phyloP scores from a whole-genome alignment of 2,888 invertebrate genomes.

The Noctua fimbriata region DNA sequence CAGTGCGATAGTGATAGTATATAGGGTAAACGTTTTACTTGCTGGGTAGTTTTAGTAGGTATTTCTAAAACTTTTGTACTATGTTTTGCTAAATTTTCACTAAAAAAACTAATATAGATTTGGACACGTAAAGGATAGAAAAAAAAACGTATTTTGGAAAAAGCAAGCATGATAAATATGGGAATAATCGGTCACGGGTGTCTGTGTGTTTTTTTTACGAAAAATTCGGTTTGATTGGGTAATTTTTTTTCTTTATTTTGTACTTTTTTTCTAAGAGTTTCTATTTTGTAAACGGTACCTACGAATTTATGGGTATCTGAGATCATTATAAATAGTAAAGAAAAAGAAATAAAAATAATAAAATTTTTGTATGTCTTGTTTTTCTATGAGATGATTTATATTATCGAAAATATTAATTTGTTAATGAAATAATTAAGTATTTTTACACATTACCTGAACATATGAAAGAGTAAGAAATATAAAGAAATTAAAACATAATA shows the following conservation, averaged over 20 bases:
- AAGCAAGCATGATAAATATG: constrained; percentile 76
- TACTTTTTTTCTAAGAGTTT: constrained; percentile 79
- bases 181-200: constrained; percentile 74
- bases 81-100: constrained; percentile 91
- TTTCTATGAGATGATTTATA: constrained; percentile 88
- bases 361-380: constrained; percentile 85
- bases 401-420: constrained; percentile 86
- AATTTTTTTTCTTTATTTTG: constrained; percentile 64
- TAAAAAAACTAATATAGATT: constrained; percentile 85
- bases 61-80: constrained; percentile 90
- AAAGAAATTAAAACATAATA: constrained; percentile 73
- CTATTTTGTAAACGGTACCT: constrained; percentile 86
- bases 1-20: constrained; percentile 88
- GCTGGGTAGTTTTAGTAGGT: constrained; percentile 89
- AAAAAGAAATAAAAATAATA: constrained; percentile 69
- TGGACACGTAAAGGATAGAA: constrained; percentile 86
- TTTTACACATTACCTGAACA: constrained; percentile 89
- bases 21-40: constrained; percentile 87
- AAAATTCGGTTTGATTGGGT: constrained; percentile 56
- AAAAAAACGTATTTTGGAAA: constrained; percentile 77
- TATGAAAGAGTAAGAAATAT: constrained; percentile 86
- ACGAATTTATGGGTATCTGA: constrained; percentile 78
- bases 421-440: constrained; percentile 87
- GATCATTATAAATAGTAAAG: constrained; percentile 71
- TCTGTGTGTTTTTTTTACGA: constrained; percentile 68